These are phyloP conservation scores for Myrmecobius fasciatus DNA, from an alignment of 2,113 vertebrate genomes.

Conservation along the genomic window DNA sequence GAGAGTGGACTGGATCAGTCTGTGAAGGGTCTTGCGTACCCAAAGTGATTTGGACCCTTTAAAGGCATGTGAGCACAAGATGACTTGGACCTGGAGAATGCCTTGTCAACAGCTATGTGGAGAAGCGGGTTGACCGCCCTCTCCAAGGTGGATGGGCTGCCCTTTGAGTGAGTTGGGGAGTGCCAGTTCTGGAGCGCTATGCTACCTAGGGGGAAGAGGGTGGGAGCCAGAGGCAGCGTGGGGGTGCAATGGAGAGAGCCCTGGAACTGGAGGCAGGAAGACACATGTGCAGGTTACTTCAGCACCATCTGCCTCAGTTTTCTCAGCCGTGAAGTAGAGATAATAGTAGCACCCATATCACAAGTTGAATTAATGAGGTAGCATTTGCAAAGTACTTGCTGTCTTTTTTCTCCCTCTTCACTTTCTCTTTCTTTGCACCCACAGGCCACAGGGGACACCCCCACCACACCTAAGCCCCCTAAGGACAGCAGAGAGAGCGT, in stretches of 20 bases:
- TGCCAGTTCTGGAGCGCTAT: background rate
- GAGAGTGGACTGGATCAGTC: background rate
- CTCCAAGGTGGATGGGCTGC: background rate
- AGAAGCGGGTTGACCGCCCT: background rate
- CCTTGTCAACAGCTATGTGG: background rate
- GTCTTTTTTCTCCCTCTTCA: background rate
- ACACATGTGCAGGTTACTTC: slow-evolving; percentile 30
- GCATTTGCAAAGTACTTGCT: background rate
- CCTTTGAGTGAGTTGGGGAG: background rate
- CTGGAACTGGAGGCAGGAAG: background rate
- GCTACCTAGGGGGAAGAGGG: background rate
- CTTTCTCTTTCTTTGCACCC: slow-evolving; percentile 40
- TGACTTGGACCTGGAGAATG: background rate
- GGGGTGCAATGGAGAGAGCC: background rate
- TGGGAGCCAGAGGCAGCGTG: background rate
- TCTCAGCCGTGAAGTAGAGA: background rate
- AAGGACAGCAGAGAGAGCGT: slow-evolving; percentile 94
- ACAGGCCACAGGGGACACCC: slow-evolving; percentile 89
- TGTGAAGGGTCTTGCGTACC: background rate
- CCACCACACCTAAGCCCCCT: slow-evolving; percentile 92
- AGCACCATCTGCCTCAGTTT: background rate
- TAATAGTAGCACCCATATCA: background rate
- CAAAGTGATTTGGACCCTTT: background rate
- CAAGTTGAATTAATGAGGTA: background rate
- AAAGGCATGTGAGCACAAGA: no score